Conservation (phyloP, 2,113 vertebrate genomes). For the Dromiciops gliroides region DNA sequence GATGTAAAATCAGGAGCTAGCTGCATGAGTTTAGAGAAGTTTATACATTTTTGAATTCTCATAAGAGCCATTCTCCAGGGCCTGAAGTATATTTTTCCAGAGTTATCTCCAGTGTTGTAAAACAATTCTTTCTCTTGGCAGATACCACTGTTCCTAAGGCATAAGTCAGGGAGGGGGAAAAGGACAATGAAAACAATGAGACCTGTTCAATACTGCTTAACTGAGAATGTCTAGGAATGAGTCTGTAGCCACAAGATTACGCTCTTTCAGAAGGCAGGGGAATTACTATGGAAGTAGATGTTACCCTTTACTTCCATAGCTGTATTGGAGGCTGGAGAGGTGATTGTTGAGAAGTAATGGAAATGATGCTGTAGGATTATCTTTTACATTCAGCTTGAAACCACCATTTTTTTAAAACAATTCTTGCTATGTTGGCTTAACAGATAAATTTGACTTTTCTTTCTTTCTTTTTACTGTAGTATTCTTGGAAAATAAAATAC, state of each 20-base stretch:
- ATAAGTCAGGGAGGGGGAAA: constrained; percentile 22
- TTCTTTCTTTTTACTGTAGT: constrained; percentile 48
- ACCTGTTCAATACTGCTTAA: constrained; percentile 59
- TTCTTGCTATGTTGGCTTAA: constrained; percentile 68
- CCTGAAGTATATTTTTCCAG: constrained; percentile 60
- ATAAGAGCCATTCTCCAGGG: constrained; percentile 69
- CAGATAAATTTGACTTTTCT: constrained; percentile 63
- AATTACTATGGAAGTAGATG: constrained; percentile 58
- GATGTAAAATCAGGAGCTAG: constrained; percentile 45
- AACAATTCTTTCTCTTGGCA: constrained; percentile 67
- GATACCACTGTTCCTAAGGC: constrained; percentile 57
- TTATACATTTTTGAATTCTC: constrained; percentile 51
- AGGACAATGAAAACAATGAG: background rate
- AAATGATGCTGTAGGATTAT: background rate
- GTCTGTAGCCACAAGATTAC: constrained; percentile 27
- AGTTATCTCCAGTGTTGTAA: constrained; percentile 68
- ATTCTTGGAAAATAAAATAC: constrained; percentile 74
- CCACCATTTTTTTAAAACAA: constrained; percentile 53
- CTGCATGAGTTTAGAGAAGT: constrained; percentile 17
- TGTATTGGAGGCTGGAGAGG: background rate
- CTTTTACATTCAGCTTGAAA: constrained; percentile 62
- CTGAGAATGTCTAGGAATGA: constrained; percentile 49
- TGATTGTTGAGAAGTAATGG: constrained; percentile 27
- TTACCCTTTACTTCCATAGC: constrained; percentile 45
- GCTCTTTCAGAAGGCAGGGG: constrained; percentile 40